A percentile compares a stretch with the other conserved stretches of the same genome.
Evolutionary conservation across 2,113 vertebrate genomes (phyloP).

Genomic region (Callaeas wilsoni): DNA sequence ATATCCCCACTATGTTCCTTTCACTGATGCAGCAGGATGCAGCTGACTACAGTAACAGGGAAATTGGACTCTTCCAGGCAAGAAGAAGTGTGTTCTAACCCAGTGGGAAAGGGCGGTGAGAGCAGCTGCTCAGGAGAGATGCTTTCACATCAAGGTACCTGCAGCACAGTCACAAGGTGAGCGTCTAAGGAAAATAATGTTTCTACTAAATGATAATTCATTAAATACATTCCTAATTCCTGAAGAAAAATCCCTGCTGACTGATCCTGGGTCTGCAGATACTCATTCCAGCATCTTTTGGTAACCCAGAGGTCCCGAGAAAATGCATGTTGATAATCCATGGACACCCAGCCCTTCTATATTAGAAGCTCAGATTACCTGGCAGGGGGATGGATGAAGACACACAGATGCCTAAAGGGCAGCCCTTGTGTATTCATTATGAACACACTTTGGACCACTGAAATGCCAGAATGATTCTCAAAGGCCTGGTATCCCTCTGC

Average conservation of each 20-base stretch:
- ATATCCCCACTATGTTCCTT: background rate
- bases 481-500: background rate
- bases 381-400: background rate
- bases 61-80: background rate
- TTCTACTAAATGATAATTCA: background rate
- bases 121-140: background rate
- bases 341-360: background rate
- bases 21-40: background rate
- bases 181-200: background rate
- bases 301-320: background rate
- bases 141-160: background rate
- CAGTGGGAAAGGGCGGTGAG: background rate
- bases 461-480: background rate
- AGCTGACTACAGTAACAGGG: background rate
- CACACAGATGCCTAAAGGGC: background rate
- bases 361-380: background rate
- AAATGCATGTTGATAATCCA: background rate
- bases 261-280: background rate
- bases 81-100: background rate
- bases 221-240: background rate
- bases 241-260: background rate
- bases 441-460: background rate
- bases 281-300: background rate
- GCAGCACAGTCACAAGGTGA: background rate
- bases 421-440: background rate